Evolutionary conservation across 2,888 invertebrate species (phyloP).

Genomic region (Strigamia maritima): DNA sequence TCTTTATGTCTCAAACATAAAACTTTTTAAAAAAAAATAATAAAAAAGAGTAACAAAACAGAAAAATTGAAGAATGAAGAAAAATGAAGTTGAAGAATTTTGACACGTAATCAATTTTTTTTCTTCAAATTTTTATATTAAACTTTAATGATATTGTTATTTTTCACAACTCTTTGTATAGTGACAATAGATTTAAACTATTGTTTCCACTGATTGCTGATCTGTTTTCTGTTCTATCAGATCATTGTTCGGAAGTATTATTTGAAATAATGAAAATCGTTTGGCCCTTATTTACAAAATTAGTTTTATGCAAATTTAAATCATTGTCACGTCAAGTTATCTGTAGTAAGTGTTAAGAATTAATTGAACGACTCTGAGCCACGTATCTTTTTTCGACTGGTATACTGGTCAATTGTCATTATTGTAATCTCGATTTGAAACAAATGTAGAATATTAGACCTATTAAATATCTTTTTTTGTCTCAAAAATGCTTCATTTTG

Average conservation of each 20-base stretch:
- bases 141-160: neutral
- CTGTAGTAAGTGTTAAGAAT: neutral
- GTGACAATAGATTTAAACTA: constrained; percentile 5
- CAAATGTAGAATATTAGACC: neutral
- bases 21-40: neutral
- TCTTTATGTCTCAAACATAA: neutral
- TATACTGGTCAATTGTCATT: neutral
- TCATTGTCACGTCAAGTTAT: constrained; percentile 10
- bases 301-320: neutral
- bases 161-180: constrained; percentile 3
- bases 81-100: neutral
- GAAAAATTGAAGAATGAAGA: neutral
- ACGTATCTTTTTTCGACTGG: neutral
- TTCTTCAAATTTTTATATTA: constrained; percentile 10
- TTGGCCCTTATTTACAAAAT: neutral
- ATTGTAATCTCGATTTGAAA: constrained; percentile 2
- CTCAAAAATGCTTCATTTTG: neutral
- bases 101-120: neutral
- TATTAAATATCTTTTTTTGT: neutral
- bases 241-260: neutral
- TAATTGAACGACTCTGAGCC: neutral
- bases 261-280: neutral
- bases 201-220: neutral
- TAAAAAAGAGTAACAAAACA: neutral
- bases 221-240: neutral